These are phyloP conservation scores for Corapipo altera DNA, from an alignment of 2,113 vertebrate genomes.

Conservation along the genomic window DNA sequence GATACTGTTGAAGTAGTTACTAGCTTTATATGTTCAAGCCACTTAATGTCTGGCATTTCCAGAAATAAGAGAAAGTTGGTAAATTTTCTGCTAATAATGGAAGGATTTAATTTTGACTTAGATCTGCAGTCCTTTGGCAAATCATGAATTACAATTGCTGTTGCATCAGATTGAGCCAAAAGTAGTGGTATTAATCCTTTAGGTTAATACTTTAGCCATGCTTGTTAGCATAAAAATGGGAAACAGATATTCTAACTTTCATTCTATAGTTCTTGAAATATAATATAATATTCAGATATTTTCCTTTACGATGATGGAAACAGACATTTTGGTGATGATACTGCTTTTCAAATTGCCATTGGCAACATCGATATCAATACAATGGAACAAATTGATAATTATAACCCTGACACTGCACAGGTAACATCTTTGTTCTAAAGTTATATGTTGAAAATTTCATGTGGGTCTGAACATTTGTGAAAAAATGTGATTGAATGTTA, in stretches of 20 bases:
- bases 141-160: background rate
- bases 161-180: background rate
- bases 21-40: background rate
- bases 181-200: background rate
- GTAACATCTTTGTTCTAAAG: constrained; percentile 21
- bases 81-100: background rate
- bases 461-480: background rate
- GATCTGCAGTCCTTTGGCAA: background rate
- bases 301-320: constrained; percentile 74
- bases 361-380: constrained; percentile 91
- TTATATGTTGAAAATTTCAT: background rate
- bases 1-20: background rate
- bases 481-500: background rate
- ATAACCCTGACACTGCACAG: constrained; percentile 78
- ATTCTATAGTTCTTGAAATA: background rate
- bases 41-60: background rate
- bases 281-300: background rate
- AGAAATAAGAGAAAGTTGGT: background rate
- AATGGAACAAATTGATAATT: constrained; percentile 86
- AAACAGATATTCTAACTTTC: background rate
- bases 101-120: background rate
- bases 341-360: constrained; percentile 89
- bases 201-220: background rate
- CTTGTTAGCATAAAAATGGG: background rate
- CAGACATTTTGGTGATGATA: constrained; percentile 85